These are phyloP conservation scores for Xestia xanthographa DNA, from an alignment of 2,888 invertebrate species.

Conservation along the genomic window DNA sequence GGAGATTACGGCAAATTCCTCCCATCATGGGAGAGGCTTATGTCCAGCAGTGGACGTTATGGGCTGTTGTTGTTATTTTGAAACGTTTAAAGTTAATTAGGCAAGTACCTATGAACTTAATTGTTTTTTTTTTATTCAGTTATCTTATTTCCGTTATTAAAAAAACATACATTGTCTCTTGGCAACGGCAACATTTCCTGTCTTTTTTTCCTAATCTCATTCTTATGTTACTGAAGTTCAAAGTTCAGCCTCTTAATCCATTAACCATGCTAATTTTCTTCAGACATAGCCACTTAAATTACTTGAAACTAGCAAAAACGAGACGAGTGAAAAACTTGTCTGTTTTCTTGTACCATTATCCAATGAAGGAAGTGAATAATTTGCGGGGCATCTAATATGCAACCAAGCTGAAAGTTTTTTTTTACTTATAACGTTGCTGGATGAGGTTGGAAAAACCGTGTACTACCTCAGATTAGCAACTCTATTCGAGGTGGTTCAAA, in stretches of 20 bases:
- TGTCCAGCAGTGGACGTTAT: too few relatives aligned
- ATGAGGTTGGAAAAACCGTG: conserved; percentile 21
- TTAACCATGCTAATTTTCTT: conserved; percentile 31
- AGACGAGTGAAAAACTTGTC: conserved; percentile 50
- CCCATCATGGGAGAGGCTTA: too few relatives aligned
- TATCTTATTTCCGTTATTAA: neutral
- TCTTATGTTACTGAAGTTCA: conserved; percentile 30
- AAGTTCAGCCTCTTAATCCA: conserved; percentile 15
- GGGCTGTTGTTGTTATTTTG: too few relatives aligned
- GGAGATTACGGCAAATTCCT: too few relatives aligned
- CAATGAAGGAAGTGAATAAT: conserved; percentile 64
- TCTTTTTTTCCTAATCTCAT: conserved; percentile 11
- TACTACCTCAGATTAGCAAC: too few relatives aligned
- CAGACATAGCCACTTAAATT: conserved; percentile 26
- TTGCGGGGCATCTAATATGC: conserved; percentile 55
- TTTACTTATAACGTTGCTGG: conserved; percentile 35
- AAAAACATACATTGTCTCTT: neutral
- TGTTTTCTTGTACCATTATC: conserved; percentile 57
- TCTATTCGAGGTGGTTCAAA: too few relatives aligned
- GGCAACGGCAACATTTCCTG: neutral
- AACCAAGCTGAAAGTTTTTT: conserved; percentile 61
- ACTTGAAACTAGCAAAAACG: conserved; percentile 36
- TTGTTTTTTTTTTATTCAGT: neutral
- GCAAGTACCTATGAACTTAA: neutral
- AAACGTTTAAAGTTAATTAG: neutral